phyloP scores from a whole-genome alignment of 2,113 vertebrate genomes.

The Sula dactylatra region DNA sequence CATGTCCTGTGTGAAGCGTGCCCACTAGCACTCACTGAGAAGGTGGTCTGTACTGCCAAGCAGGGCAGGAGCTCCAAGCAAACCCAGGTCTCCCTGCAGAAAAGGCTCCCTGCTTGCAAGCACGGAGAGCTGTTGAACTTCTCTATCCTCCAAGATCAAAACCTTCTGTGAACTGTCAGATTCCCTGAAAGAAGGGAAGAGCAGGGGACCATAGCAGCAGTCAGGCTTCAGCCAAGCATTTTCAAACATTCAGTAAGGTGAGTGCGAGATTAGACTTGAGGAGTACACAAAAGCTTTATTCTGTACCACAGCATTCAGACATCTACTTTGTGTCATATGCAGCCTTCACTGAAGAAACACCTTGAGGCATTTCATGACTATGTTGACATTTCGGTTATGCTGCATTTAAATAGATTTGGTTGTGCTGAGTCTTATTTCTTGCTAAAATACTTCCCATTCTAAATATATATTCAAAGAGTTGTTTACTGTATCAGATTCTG shows the following conservation, averaged over 20 bases:
- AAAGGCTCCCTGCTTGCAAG: rapidly evolving
- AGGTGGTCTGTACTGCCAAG: not conserved
- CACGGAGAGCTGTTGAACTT: not conserved
- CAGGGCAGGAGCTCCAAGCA: not conserved
- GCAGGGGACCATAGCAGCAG: not conserved
- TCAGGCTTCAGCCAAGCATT: not conserved
- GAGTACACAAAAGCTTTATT: not conserved
- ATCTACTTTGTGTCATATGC: not conserved
- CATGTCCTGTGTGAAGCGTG: rapidly evolving
- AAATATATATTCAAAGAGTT: not conserved
- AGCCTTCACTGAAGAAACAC: constrained; percentile 11
- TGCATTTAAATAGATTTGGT: constrained; percentile 34
- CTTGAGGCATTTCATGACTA: not conserved
- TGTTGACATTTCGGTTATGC: constrained; percentile 44
- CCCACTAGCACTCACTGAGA: rapidly evolving
- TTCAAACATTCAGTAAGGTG: not conserved
- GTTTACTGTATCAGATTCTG: constrained; percentile 9
- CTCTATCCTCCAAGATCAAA: not conserved
- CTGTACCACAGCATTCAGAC: not conserved
- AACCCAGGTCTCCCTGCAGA: not conserved
- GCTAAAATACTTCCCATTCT: not conserved
- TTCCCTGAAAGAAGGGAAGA: not conserved
- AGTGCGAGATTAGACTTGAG: not conserved
- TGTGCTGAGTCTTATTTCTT: constrained; percentile 7
- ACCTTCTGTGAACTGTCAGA: not conserved